These are phyloP conservation scores for Drosophila helvetica DNA, from an alignment of 2,888 invertebrate species.

Conservation along the genomic window DNA sequence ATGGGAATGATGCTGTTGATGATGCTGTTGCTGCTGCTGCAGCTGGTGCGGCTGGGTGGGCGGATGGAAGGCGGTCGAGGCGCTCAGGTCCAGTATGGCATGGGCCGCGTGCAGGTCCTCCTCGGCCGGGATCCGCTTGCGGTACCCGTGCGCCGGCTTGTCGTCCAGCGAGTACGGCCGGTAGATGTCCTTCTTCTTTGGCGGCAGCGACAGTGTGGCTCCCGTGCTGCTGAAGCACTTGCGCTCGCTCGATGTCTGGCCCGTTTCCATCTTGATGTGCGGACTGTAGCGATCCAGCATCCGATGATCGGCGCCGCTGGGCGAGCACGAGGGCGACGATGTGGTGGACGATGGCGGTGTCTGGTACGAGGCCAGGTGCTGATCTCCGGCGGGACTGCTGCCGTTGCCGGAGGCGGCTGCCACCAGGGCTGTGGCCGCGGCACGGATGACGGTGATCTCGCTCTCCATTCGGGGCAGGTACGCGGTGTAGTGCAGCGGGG, in stretches of 20 bases:
- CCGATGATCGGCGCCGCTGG: conserved; percentile 62
- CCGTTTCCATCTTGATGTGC: conserved; percentile 81
- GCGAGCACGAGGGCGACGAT: conserved; percentile 83
- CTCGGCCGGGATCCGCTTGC: conserved; percentile 87
- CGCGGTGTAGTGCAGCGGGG: conserved; percentile 90
- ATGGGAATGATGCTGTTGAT: conserved; percentile 82
- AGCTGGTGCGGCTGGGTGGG: conserved; percentile 85
- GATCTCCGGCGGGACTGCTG: conserved; percentile 29
- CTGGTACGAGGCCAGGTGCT: conserved; percentile 81
- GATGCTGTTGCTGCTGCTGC: conserved; percentile 73
- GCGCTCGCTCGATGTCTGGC: conserved; percentile 88
- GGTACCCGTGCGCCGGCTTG: conserved; percentile 84
- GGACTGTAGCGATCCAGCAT: conserved; percentile 76
- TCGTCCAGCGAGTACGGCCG: conserved; percentile 93
- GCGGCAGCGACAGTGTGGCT: conserved; percentile 92
- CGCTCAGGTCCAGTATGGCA: conserved; percentile 94
- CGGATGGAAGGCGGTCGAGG: conserved; percentile 90
- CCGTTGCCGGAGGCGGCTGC: conserved; percentile 52
- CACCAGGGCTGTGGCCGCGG: conserved; percentile 72
- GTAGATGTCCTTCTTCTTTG: conserved; percentile 96
- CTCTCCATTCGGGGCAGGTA: conserved; percentile 87
- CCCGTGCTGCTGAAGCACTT: conserved; percentile 95
- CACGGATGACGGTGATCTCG: conserved; percentile 86
- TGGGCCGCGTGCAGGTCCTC: conserved; percentile 95
- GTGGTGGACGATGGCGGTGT: conserved; percentile 83